Evolutionary conservation across 1,140 invertebrate genomes (phyloP), one percentile per base, ranked within the genome.

Genomic region (Trichomalopsis sarcophagae): DNA sequence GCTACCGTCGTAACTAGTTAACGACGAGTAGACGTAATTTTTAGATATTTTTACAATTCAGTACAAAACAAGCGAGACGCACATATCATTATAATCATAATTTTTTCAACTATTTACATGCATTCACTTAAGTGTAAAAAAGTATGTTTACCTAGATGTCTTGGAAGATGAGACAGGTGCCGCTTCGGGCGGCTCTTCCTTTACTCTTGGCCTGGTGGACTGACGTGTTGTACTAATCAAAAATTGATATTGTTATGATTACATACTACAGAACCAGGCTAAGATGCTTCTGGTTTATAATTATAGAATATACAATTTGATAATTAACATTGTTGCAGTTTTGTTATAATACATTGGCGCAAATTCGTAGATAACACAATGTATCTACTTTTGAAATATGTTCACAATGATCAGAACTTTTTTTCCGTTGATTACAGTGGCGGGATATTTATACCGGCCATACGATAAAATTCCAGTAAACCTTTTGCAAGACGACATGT

Each of bases 161-260:
- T 94, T 94, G 88, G 93, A 93, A 89, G 94, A 92, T 87, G 94
- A 91, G 88, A 92, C 95, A 93, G 92, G 94, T 91, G 88, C 92
- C 90, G 91, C 90, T 89, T 92, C 95, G 91, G 89, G 92, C 90
- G 91, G 93, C 91, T 94, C 94, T 92, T 93, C 93, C 91, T 93
- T 93, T 89, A 92, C 91, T 92, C 87, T 93, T 91, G 86, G 94
- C 94, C 89, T 95, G 93, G 83, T 94, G 92, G 87, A 94, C 93
- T 89, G 94, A 94, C 93, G 95, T 95, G 89, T 95, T 92, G 90
- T 96, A 95, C 91, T 94, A 95, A 86, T 95, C 93, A 92, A 95
- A 95, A 92, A 94, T 94, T 87, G 91, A 94, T 87, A 94, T 90
- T 90, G 90, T 93, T 94, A 91, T 93, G 90, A 91, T 89, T 88